Evolutionary conservation across 2,888 invertebrate species (phyloP), one percentile per base, ranked within the genome.

Genomic region (Andrena fulva): DNA sequence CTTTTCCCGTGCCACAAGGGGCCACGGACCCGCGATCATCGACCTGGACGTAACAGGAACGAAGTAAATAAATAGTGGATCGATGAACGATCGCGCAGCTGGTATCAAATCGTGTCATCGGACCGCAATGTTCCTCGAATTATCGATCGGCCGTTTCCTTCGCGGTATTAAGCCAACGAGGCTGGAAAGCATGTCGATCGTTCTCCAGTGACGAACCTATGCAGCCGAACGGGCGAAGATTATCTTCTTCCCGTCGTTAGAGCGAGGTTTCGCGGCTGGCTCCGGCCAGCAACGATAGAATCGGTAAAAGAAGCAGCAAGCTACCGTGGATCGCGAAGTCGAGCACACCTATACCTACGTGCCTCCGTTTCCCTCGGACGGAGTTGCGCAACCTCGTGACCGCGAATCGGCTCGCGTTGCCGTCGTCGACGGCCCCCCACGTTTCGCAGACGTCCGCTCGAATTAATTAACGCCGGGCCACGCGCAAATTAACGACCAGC

Each of bases 201-300:
- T 82, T 82, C 68, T 77, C 82, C 76, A 70, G 8, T 64, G 42
- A 70, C 52, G 33, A 62, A 62, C 62, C 59, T 31, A 31, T 48
- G 87, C 86, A 86, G 84, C 80, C 87, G 88, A 89, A 90, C 89
- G 89, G 85, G 79, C 82, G 82, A 86, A 91, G 91, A 91, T 91
- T 91, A 88, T 89, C 87, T 80, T 87, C 91, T 90, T 91, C 91
- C 91, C 89, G 91, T 91, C 89, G 80, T 90, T 91, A 90, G 24
- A 27, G 85, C 82, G 77, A 81, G 82, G 78, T 82, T 74, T 79
- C 76, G 75, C 54, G 24, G 24, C 50, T 60, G 33, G 31, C 31
- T 68, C 48, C 71, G n/a, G 8, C n/a, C 71, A 35, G 20, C 64
- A 8, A n/a, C 56, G 67, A 42, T 66, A 62, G 54, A 69, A 56